Percentiles rank a stretch among this genome's conserved stretches.
Conservation (phyloP, 1,140 invertebrate genomes). For the Caerostris darwini region DNA sequence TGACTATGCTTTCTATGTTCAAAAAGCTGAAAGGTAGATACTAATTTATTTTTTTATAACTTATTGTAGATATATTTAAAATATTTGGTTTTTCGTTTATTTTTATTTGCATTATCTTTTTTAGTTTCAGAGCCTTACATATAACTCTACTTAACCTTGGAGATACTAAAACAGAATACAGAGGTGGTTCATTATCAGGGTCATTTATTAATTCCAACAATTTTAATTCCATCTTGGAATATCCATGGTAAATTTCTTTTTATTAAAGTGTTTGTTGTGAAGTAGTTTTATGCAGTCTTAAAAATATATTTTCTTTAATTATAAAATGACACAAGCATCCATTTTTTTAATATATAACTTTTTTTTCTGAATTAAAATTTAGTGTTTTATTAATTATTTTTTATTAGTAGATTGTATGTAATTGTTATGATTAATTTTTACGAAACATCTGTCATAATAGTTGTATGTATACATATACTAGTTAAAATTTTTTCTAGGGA, state of each 20-base stretch:
- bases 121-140: conserved; percentile 19
- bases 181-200: conserved; percentile 52
- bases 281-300: not conserved
- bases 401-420: too few relatives aligned
- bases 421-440: too few relatives aligned
- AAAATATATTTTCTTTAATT: not conserved
- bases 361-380: not conserved
- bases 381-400: too few relatives aligned
- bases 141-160: conserved; percentile 42
- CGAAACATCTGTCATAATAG: too few relatives aligned
- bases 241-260: conserved; percentile 35
- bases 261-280: not conserved
- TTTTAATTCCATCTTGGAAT: conserved; percentile 55
- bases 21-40: conserved; percentile 33
- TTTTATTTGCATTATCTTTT: not conserved
- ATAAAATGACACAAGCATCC: not conserved
- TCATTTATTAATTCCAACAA: conserved; percentile 51
- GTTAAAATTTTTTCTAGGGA: conserved; percentile 22
- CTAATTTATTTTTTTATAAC: not conserved
- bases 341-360: not conserved
- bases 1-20: conserved; percentile 62
- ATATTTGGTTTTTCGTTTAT: not conserved
- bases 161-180: conserved; percentile 60
- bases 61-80: not conserved
- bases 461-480: too few relatives aligned